These are phyloP conservation scores for Microctenopoma lineatum DNA, from an alignment of 2,797 vertebrate genomes.

Conservation along the genomic window DNA sequence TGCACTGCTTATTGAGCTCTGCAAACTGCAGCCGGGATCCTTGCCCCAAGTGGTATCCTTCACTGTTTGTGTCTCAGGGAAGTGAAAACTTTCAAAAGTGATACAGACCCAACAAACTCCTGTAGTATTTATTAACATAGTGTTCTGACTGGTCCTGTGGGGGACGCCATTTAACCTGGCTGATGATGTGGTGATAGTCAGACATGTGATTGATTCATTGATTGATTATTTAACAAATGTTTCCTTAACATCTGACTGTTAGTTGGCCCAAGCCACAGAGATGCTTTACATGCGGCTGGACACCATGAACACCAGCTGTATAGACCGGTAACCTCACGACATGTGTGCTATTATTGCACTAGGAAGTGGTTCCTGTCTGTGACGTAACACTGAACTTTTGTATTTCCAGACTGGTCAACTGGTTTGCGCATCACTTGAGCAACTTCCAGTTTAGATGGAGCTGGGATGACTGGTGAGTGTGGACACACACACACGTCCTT, in stretches of 20 bases:
- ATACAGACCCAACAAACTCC: too few relatives aligned
- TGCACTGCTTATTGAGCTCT: conserved; percentile 95
- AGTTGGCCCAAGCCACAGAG: conserved; percentile 98
- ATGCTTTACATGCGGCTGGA: conserved; percentile 99
- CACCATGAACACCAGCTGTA: conserved; percentile 95
- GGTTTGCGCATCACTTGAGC: conserved; percentile 98
- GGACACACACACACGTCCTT: neutral
- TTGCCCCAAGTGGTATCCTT: conserved; percentile 99
- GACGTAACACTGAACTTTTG: neutral
- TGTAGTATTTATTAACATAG: too few relatives aligned
- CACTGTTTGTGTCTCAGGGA: neutral
- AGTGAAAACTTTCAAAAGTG: too few relatives aligned
- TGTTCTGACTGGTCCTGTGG: too few relatives aligned
- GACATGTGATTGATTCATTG: too few relatives aligned
- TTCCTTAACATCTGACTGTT: conserved; percentile 79
- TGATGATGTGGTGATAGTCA: neutral
- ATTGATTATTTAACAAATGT: neutral
- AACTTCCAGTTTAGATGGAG: conserved; percentile 99
- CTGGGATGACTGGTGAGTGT: conserved; percentile 97
- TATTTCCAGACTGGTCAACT: conserved; percentile 88
- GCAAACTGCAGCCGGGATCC: conserved; percentile 97
- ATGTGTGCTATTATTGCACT: accelerated
- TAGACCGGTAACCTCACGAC: conserved; percentile 86
- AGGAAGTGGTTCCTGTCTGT: neutral
- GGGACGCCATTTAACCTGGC: neutral